Conservation (phyloP, 2,797 vertebrate genomes). For the Scomberomorus guttatus region DNA sequence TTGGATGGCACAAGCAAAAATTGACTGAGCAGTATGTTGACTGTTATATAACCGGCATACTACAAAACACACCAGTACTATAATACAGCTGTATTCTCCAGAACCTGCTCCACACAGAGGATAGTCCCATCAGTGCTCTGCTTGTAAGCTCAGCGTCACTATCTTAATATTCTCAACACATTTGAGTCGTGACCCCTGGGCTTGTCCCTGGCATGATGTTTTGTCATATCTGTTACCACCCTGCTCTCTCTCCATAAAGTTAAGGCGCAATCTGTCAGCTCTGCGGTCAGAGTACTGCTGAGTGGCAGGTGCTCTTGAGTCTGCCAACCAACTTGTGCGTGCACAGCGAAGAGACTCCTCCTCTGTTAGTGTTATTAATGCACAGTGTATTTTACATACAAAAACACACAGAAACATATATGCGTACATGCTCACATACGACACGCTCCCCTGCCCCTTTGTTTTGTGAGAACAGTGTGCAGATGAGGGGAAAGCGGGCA, state of each 20-base stretch:
- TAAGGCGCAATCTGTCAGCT: conserved; percentile 70
- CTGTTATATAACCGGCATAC: conserved; percentile 63
- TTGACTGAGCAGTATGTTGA: conserved; percentile 59
- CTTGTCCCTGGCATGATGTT: conserved; percentile 49
- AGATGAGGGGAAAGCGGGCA: conserved; percentile 26
- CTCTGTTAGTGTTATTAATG: conserved; percentile 21
- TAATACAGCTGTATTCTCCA: conserved; percentile 34
- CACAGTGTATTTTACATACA: conserved; percentile 10
- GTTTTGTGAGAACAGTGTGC: neutral
- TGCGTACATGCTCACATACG: neutral
- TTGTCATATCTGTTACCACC: conserved; percentile 54
- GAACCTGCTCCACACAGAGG: conserved; percentile 22
- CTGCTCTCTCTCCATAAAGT: conserved; percentile 58
- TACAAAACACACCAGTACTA: conserved; percentile 48
- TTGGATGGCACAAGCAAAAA: conserved; percentile 60
- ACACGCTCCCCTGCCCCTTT: neutral
- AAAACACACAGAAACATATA: conserved; percentile 1
- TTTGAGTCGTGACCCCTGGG: conserved; percentile 48
- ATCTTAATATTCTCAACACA: conserved; percentile 48
- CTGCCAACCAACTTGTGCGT: conserved; percentile 48
- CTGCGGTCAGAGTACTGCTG: conserved; percentile 47
- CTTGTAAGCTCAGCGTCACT: conserved; percentile 12
- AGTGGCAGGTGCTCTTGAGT: conserved; percentile 66
- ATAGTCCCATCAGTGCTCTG: conserved; percentile 19
- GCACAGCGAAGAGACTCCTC: conserved; percentile 20